These are phyloP conservation scores for Empidonax traillii DNA, from an alignment of 2,113 vertebrate species.

Conservation along the genomic window DNA sequence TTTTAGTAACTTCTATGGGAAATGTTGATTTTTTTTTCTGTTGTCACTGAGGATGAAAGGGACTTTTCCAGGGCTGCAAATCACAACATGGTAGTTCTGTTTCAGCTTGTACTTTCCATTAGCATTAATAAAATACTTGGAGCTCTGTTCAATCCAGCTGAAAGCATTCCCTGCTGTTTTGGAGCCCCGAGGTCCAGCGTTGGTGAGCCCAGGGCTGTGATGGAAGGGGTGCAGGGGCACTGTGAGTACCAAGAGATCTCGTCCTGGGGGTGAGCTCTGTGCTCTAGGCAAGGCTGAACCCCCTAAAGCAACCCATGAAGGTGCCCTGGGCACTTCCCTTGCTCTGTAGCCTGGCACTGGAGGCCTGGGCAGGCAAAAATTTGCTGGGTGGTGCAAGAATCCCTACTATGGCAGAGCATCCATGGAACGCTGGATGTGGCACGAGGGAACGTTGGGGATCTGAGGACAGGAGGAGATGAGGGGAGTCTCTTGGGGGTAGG, in stretches of 20 bases:
- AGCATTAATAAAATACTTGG: neutral
- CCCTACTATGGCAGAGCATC: neutral
- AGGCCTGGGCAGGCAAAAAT: neutral
- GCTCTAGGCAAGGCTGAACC: neutral
- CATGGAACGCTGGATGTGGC: neutral
- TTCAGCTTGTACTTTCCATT: neutral
- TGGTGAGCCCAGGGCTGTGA: neutral
- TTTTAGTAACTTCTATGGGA: neutral
- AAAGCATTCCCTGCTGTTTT: rapidly evolving
- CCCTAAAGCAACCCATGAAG: neutral
- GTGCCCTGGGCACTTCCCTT: neutral
- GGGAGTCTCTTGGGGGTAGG: neutral
- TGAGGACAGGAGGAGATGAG: neutral
- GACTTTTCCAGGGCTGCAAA: neutral
- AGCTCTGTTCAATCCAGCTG: neutral
- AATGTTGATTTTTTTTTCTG: neutral
- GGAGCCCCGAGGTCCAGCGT: neutral
- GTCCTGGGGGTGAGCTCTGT: neutral
- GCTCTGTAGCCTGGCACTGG: rapidly evolving
- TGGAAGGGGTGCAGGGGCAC: neutral
- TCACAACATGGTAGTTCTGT: rapidly evolving
- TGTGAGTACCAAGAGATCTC: neutral
- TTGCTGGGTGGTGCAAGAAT: too few species aligned
- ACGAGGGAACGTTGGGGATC: rapidly evolving
- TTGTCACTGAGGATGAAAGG: neutral